A percentile compares a stretch with the other conserved stretches of the same genome.
These are phyloP conservation scores for Octodon degus DNA, from an alignment of 2,113 vertebrate species.

Conservation along the genomic window DNA sequence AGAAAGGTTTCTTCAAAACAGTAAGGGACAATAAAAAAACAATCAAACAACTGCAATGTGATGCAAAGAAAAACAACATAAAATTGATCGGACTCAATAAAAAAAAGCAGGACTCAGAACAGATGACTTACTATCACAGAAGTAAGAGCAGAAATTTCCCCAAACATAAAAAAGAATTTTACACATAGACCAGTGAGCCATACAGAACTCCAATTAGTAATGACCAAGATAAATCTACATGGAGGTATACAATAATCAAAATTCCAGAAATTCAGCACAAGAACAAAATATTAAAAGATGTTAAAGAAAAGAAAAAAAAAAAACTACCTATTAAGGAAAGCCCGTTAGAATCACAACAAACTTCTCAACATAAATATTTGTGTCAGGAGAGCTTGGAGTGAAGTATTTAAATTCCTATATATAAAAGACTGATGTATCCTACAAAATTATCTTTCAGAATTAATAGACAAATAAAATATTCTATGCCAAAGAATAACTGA, in stretches of 20 bases:
- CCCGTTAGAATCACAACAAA: not conserved
- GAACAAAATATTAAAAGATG: not conserved
- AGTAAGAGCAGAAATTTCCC: not conserved
- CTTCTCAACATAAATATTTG: not conserved
- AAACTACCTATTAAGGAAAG: not conserved
- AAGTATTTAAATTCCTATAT: not conserved
- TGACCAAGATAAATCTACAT: not conserved
- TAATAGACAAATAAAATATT: not conserved
- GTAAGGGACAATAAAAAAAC: not conserved
- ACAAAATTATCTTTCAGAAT: not conserved
- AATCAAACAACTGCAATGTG: not conserved
- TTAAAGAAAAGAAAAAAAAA: not conserved
- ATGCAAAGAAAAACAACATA: not conserved
- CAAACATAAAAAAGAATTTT: not conserved
- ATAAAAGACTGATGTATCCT: not conserved
- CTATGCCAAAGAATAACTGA: not conserved
- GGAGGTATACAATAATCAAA: not conserved
- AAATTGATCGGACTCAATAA: not conserved
- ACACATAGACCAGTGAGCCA: not conserved
- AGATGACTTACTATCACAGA: not conserved
- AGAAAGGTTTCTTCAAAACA: not conserved
- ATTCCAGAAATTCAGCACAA: not conserved
- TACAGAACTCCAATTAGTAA: not conserved
- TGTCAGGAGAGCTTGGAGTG: not conserved
- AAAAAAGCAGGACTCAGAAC: not conserved